These are phyloP conservation scores for Meriones unguiculatus DNA, from an alignment of 2,113 vertebrate species.

Conservation along the genomic window DNA sequence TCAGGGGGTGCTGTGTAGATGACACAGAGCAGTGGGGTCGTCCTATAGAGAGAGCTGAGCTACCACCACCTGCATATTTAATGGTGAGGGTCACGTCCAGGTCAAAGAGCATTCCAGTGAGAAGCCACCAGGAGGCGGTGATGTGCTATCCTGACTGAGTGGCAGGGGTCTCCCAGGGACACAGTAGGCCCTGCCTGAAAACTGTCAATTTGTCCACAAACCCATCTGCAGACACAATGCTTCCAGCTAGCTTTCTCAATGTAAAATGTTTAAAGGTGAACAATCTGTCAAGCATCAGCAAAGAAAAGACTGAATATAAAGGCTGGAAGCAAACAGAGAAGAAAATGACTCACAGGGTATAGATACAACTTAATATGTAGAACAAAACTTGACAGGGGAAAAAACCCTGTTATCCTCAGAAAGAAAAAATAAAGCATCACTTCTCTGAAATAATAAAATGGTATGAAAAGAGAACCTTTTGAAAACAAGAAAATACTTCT, in stretches of 20 bases:
- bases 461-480: background rate
- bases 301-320: background rate
- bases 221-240: background rate
- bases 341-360: background rate
- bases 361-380: background rate
- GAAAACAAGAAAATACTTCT: constrained; percentile 39
- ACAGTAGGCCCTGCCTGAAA: background rate
- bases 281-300: background rate
- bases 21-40: background rate
- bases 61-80: rapidly evolving
- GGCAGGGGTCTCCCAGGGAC: background rate
- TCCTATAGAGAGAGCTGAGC: background rate
- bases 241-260: background rate
- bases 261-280: background rate
- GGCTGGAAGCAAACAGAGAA: background rate
- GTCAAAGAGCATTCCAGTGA: background rate
- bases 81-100: background rate
- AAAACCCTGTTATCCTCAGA: background rate
- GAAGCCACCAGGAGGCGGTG: background rate
- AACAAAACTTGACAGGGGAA: background rate
- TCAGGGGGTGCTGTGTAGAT: background rate
- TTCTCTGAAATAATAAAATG: constrained; percentile 43
- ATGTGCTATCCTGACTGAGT: background rate
- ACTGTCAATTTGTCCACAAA: background rate
- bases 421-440: background rate